phyloP scores from a whole-genome alignment of 2,888 invertebrate genomes.

The Scrobipalpa costella region DNA sequence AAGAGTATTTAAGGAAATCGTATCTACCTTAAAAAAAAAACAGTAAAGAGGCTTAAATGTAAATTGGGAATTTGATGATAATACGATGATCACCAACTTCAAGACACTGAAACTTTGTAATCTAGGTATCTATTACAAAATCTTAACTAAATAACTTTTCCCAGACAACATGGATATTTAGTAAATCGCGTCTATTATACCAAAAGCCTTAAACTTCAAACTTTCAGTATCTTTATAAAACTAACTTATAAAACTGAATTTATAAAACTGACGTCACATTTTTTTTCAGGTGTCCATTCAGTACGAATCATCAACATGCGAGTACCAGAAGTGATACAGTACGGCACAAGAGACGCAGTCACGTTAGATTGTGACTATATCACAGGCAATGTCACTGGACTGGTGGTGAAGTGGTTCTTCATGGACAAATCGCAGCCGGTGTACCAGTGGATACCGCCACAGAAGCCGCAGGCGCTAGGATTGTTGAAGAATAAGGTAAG shows the following conservation, averaged over 20 bases:
- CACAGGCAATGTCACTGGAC: conserved; percentile 82
- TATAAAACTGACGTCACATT: neutral
- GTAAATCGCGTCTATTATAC: no score
- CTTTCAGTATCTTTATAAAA: neutral
- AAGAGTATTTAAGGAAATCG: neutral
- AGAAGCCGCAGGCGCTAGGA: conserved; percentile 84
- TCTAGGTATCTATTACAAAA: no score
- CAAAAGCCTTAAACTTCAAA: no score
- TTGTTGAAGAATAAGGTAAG: conserved; percentile 66
- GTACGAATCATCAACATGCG: conserved; percentile 82
- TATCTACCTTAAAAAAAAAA: neutral
- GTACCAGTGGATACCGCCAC: conserved; percentile 91
- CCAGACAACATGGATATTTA: neutral
- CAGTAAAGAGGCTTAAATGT: no score
- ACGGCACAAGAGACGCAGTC: conserved; percentile 79
- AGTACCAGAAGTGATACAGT: conserved; percentile 82
- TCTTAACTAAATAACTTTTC: neutral
- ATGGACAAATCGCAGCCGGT: conserved; percentile 84
- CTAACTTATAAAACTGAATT: neutral
- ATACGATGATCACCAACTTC: no score
- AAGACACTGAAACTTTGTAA: neutral
- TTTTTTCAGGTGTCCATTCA: conserved; percentile 76
- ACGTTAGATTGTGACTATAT: conserved; percentile 88
- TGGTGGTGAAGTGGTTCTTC: conserved; percentile 89
- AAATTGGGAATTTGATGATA: no score